phyloP scores from a whole-genome alignment of 2,797 vertebrate species.

The Phoeniculus purpureus region DNA sequence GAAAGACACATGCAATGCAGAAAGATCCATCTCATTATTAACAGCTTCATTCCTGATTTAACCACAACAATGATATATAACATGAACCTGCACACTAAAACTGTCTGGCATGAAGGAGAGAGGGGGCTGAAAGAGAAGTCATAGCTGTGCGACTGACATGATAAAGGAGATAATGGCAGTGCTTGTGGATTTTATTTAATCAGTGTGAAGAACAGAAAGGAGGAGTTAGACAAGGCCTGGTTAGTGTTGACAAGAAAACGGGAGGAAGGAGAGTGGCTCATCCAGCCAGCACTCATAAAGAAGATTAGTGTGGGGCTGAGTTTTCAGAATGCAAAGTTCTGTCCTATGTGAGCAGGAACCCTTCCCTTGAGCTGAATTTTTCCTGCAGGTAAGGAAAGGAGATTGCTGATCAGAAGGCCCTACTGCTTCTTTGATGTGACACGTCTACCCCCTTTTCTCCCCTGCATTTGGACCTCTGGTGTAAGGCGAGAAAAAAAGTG shows the following conservation, averaged over 20 bases:
- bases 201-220: not conserved
- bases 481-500: not conserved
- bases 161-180: not conserved
- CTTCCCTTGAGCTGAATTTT: not conserved
- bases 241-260: not conserved
- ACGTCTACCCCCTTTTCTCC: not conserved
- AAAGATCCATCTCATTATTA: slow-evolving; percentile 55
- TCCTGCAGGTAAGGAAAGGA: not conserved
- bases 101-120: not conserved
- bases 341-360: accelerated
- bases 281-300: not conserved
- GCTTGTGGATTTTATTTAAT: slow-evolving; percentile 25
- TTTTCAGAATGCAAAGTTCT: not conserved
- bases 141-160: not conserved
- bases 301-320: not conserved
- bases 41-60: slow-evolving; percentile 47
- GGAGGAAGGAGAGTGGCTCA: not conserved
- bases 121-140: slow-evolving; percentile 16
- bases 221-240: not conserved
- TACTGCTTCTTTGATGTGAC: not conserved
- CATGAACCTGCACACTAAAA: slow-evolving; percentile 11
- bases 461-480: not conserved
- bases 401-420: accelerated
- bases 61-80: not conserved
- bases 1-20: slow-evolving; percentile 41